Evolutionary conservation across 1,140 invertebrate species (phyloP).

Genomic region (Eulimnadia texana): DNA sequence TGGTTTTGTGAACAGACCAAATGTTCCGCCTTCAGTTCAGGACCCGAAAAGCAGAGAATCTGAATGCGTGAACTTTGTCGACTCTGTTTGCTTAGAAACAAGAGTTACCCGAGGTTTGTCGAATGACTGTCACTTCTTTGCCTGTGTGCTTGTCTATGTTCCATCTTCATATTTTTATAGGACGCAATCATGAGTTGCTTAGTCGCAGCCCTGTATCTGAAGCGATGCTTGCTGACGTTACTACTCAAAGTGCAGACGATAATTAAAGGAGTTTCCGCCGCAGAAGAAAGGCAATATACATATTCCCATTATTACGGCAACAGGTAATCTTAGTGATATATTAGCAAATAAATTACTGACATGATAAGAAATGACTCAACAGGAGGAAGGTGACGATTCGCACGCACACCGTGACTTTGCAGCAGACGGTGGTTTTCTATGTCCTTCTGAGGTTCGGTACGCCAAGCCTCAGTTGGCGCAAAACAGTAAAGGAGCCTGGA

Average conservation of each 20-base stretch:
- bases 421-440: conserved; percentile 53
- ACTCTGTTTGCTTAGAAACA: conserved; percentile 54
- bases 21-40: conserved; percentile 8
- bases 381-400: conserved; percentile 17
- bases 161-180: too few relatives aligned
- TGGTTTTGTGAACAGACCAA: conserved; percentile 21
- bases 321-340: too few relatives aligned
- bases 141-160: too few relatives aligned
- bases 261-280: conserved; percentile 38
- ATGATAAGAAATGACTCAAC: too few relatives aligned
- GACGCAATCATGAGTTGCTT: conserved; percentile 61
- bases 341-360: too few relatives aligned
- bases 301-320: conserved; percentile 40
- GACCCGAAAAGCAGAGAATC: conserved; percentile 21
- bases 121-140: too few relatives aligned
- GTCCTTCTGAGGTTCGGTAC: conserved; percentile 67
- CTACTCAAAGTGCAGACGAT: conserved; percentile 26
- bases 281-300: conserved; percentile 40
- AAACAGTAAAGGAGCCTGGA: conserved; percentile 60
- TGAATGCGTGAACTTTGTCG: conserved; percentile 55
- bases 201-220: conserved; percentile 49
- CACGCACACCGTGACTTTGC: conserved; percentile 30
- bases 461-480: conserved; percentile 63
- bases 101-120: conserved; percentile 57
- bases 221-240: conserved; percentile 51